Percentiles rank a stretch among this genome's conserved stretches.
phyloP scores from a whole-genome alignment of 2,113 vertebrate genomes.

The Cairina moschata region DNA sequence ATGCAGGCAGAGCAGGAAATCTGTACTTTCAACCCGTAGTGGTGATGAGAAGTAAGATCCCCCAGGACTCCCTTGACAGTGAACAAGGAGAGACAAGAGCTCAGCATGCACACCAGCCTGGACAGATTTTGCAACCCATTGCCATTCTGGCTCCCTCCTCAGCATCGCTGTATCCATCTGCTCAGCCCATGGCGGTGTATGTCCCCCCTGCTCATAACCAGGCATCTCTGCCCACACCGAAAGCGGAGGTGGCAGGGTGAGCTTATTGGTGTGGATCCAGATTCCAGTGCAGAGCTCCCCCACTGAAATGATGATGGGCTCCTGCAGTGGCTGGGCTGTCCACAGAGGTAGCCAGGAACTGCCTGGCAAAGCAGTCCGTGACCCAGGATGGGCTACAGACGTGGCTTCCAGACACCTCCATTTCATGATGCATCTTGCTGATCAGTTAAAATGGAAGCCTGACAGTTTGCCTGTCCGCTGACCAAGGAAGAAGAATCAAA shows the following conservation, averaged over 20 bases:
- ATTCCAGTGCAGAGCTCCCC: not conserved
- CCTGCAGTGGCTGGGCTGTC: not conserved
- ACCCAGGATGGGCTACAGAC: not conserved
- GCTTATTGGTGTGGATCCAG: not conserved
- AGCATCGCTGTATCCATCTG: not conserved
- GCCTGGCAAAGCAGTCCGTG: not conserved
- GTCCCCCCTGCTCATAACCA: not conserved
- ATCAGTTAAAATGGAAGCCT: not conserved
- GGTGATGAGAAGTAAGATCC: not conserved
- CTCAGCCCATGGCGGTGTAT: not conserved
- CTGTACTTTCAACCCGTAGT: not conserved
- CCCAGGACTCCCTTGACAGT: not conserved
- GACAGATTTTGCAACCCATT: not conserved
- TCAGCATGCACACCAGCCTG: not conserved
- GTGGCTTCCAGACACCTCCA: not conserved
- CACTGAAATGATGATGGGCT: not conserved
- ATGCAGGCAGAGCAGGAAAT: not conserved
- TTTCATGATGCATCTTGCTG: not conserved
- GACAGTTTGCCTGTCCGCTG: not conserved
- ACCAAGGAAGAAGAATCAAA: not conserved
- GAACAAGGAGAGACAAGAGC: not conserved
- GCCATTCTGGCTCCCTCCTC: not conserved
- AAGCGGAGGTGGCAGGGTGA: fast-evolving
- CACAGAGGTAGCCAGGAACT: not conserved
- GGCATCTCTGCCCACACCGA: not conserved